Percentiles rank a stretch among this genome's conserved stretches.
phyloP scores from a whole-genome alignment of 2,113 vertebrate genomes.

The Cairina moschata region DNA sequence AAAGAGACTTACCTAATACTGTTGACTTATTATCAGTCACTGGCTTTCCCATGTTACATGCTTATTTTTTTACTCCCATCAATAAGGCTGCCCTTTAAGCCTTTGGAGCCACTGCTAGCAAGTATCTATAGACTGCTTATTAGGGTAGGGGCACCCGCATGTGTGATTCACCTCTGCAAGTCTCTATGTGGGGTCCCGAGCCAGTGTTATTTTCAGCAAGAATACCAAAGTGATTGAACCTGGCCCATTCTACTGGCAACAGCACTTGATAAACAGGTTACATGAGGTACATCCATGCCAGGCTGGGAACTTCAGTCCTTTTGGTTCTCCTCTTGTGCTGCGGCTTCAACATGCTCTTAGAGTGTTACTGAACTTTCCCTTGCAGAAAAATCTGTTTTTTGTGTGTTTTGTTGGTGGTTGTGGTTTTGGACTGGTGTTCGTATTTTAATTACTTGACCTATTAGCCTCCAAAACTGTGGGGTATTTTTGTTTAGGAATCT shows the following conservation, averaged over 20 bases:
- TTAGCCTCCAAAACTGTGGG: neutral
- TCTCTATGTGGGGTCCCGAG: neutral
- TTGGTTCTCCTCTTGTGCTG: neutral
- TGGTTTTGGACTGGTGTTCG: neutral
- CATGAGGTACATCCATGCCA: neutral
- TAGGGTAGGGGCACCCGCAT: neutral
- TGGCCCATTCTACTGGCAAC: neutral
- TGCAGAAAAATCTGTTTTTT: neutral
- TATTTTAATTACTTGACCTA: neutral
- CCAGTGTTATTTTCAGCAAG: constrained; percentile 28
- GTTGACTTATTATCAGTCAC: neutral
- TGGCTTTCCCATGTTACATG: neutral
- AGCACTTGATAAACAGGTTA: neutral
- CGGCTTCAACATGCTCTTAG: neutral
- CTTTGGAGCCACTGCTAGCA: neutral
- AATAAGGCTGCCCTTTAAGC: neutral
- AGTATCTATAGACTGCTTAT: neutral
- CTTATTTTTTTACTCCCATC: neutral
- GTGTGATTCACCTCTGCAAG: neutral
- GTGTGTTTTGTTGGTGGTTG: no score
- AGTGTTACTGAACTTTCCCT: neutral
- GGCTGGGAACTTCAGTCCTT: neutral
- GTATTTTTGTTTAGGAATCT: neutral
- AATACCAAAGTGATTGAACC: neutral
- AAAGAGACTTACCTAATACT: neutral